Evolutionary conservation across 2,797 vertebrate genomes (phyloP).

Genomic region (Potorous gilbertii): DNA sequence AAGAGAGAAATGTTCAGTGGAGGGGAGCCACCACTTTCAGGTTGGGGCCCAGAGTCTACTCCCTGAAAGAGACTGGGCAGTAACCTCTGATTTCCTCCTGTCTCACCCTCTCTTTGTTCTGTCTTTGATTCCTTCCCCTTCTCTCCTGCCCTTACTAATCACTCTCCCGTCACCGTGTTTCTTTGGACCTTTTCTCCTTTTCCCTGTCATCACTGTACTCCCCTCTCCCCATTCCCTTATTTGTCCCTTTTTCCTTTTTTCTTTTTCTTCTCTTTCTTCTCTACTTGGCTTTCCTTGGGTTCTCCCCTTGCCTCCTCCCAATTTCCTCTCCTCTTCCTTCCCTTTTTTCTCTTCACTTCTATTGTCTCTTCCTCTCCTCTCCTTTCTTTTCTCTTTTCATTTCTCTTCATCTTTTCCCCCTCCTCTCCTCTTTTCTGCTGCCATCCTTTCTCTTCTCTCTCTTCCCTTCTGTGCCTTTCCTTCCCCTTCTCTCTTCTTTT

Average conservation of each 20-base stretch:
- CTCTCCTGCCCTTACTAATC: not conserved
- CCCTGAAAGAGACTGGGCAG: not conserved
- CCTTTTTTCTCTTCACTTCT: not conserved
- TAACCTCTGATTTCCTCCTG: not conserved
- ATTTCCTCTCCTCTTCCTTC: not conserved
- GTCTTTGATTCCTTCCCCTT: not conserved
- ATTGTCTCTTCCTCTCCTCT: not conserved
- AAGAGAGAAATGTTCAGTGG: not conserved
- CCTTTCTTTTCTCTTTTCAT: accelerated
- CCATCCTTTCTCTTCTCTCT: accelerated
- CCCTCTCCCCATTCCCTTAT: not conserved
- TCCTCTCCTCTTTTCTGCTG: too few species aligned
- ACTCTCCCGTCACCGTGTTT: not conserved
- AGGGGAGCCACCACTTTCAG: not conserved
- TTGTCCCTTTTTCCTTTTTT: not conserved
- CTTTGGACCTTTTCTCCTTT: not conserved
- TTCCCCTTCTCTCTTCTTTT: not conserved
- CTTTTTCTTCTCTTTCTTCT: not conserved
- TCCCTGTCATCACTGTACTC: not conserved
- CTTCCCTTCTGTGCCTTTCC: not conserved
- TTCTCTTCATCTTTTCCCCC: not conserved
- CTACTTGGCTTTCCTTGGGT: not conserved
- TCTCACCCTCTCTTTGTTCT: not conserved
- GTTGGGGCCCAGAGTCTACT: not conserved
- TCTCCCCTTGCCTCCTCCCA: not conserved